Percentiles rank a stretch among this genome's conserved stretches.
Evolutionary conservation across 1,140 invertebrate genomes (phyloP).

Genomic region (Whitmania pigra): DNA sequence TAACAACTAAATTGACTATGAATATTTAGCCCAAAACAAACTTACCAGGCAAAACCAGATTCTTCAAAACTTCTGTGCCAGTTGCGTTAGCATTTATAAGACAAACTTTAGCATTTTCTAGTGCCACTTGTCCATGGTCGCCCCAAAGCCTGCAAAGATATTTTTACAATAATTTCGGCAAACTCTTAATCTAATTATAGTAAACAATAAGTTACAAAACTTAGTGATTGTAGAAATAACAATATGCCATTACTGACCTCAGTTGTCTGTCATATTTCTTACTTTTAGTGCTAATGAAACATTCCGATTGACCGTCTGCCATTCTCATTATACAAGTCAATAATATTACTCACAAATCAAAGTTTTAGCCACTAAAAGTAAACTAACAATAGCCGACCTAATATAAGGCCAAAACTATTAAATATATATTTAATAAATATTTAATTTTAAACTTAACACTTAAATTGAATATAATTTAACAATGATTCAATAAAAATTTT

Average conservation of each 20-base stretch:
- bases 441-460: too few relatives aligned
- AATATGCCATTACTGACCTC: constrained; percentile 45
- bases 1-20: constrained; percentile 2
- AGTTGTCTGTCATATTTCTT: constrained; percentile 74
- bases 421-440: too few relatives aligned
- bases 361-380: too few relatives aligned
- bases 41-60: constrained; percentile 72
- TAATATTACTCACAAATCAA: too few relatives aligned
- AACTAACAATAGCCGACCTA: too few relatives aligned
- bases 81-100: constrained; percentile 83
- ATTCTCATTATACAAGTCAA: too few relatives aligned
- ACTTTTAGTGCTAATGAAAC: constrained; percentile 27
- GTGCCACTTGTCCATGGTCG: constrained; percentile 77
- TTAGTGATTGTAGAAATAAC: background rate
- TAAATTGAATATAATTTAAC: too few relatives aligned
- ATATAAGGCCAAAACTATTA: too few relatives aligned
- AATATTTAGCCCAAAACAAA: background rate
- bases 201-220: too few relatives aligned
- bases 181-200: too few relatives aligned
- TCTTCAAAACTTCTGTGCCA: constrained; percentile 88
- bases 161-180: background rate
- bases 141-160: constrained; percentile 67
- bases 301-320: too few relatives aligned
- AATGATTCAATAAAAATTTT: too few relatives aligned
- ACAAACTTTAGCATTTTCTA: constrained; percentile 80